A percentile compares a stretch with the other conserved stretches of the same genome.
phyloP scores from a whole-genome alignment of 2,888 invertebrate genomes.

The Apamea monoglypha region DNA sequence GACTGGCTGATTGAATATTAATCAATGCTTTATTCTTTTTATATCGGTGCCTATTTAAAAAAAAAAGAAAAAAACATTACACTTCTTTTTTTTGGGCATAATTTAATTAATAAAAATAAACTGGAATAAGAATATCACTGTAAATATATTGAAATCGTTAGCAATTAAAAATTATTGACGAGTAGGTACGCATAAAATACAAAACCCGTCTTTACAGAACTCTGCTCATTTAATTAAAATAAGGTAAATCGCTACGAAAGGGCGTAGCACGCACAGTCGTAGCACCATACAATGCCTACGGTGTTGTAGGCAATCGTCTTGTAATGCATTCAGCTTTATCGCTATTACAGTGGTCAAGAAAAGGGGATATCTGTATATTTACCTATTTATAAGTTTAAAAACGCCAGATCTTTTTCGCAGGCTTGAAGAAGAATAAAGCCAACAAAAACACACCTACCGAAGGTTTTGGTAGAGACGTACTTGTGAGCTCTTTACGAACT shows the following conservation, averaged over 20 bases:
- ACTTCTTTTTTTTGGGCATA: not conserved
- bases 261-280: conserved; percentile 43
- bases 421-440: not conserved
- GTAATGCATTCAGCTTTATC: not conserved
- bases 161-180: not conserved
- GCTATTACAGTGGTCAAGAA: not conserved
- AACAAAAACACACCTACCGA: not conserved
- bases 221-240: not conserved
- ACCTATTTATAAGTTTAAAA: too few relatives aligned
- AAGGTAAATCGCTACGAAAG: conserved; percentile 32
- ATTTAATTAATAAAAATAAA: not conserved
- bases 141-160: not conserved
- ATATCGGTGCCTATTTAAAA: not conserved
- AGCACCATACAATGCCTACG: conserved; percentile 29
- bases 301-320: too few relatives aligned
- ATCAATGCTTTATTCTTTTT: not conserved
- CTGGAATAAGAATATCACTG: not conserved
- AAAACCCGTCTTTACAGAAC: not conserved
- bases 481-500: too few relatives aligned
- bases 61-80: not conserved
- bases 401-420: not conserved
- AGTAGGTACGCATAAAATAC: not conserved
- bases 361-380: not conserved
- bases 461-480: not conserved
- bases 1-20: not conserved